Percentiles rank a stretch among this genome's conserved stretches.
phyloP scores from a whole-genome alignment of 2,888 invertebrate species.

The Buathra laborator region DNA sequence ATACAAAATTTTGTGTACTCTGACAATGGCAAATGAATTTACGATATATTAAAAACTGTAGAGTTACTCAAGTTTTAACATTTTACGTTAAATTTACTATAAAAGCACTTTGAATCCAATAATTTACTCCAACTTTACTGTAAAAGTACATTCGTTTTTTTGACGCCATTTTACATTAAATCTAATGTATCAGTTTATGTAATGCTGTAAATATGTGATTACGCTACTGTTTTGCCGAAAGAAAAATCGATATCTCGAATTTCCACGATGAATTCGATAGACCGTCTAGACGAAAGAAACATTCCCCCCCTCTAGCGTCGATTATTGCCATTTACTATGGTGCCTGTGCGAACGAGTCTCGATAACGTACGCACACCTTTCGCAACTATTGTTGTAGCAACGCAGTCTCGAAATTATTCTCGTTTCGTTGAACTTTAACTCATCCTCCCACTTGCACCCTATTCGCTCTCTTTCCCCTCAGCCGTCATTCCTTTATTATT shows the following conservation, averaged over 20 bases:
- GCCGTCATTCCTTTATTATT: conserved; percentile 40
- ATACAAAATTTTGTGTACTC: no score
- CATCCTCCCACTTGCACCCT: background rate
- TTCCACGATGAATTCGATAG: conserved; percentile 12
- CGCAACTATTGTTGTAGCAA: conserved; percentile 18
- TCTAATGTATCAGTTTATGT: no score
- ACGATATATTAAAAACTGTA: no score
- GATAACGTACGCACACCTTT: background rate
- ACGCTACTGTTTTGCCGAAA: no score
- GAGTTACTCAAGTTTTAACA: no score
- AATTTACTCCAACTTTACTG: no score
- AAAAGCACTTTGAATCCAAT: no score
- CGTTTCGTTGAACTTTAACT: conserved; percentile 50
- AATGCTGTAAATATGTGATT: no score
- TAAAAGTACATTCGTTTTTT: no score
- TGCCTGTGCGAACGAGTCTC: conserved; percentile 20
- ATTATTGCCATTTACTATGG: conserved; percentile 10
- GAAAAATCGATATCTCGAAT: background rate
- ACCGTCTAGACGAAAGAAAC: conserved; percentile 34
- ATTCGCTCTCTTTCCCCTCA: background rate
- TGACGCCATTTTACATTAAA: no score
- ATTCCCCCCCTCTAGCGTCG: background rate
- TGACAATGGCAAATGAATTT: no score
- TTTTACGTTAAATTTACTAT: no score
- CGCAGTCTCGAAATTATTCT: conserved; percentile 48